Conservation (phyloP, 1,140 invertebrate species). For the Melipona quadrifasciata region DNA sequence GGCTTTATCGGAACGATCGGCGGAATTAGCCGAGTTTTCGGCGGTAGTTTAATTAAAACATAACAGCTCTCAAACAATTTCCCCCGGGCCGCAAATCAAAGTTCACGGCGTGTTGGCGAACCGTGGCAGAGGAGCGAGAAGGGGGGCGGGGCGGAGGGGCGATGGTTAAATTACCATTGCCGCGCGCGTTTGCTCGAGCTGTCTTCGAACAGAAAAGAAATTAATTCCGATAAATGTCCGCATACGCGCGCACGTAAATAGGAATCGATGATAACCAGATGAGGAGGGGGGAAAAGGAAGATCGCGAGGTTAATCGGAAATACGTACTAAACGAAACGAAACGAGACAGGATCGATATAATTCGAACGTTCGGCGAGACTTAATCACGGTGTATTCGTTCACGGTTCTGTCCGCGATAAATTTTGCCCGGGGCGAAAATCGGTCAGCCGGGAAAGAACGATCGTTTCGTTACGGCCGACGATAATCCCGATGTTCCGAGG, state of each 20-base stretch:
- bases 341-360: background rate
- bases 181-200: too few species aligned
- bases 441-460: slow-evolving; percentile 28
- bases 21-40: slow-evolving; percentile 20
- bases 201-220: background rate
- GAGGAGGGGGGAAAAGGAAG: background rate
- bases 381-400: background rate
- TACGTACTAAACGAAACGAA: background rate
- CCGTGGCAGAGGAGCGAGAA: too few species aligned
- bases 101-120: background rate
- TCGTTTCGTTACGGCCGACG: slow-evolving; percentile 9
- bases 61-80: slow-evolving; percentile 26
- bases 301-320: background rate
- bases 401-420: background rate
- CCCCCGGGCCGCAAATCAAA: background rate
- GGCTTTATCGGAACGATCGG: slow-evolving; percentile 4
- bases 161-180: background rate
- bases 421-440: background rate
- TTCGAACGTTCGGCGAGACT: background rate
- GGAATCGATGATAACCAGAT: background rate
- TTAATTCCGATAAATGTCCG: background rate
- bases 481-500: slow-evolving; percentile 39
- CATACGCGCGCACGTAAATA: background rate
- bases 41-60: slow-evolving; percentile 30
- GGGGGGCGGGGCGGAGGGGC: too few species aligned